Evolutionary conservation across 2,888 invertebrate species (phyloP).

Genomic region (Clepsis dumicolana): DNA sequence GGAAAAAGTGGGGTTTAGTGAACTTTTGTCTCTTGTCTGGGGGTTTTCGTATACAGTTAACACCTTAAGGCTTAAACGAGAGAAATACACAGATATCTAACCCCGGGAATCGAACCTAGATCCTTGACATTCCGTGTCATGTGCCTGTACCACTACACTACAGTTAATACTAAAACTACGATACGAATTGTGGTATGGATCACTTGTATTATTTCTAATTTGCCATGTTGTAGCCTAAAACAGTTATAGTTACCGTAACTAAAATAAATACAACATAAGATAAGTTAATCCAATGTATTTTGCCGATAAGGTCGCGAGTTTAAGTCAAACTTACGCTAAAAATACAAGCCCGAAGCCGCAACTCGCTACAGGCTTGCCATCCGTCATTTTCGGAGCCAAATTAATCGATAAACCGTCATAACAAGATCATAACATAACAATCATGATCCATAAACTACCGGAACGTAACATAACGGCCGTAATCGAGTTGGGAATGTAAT

Average conservation of each 20-base stretch:
- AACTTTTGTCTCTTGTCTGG: not conserved
- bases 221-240: too few relatives aligned
- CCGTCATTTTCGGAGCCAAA: not conserved
- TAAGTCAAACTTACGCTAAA: not conserved
- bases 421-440: not conserved
- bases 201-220: too few relatives aligned
- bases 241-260: too few relatives aligned
- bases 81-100: too few relatives aligned
- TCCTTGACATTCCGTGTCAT: too few relatives aligned
- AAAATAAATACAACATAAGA: too few relatives aligned
- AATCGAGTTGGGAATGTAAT: not conserved
- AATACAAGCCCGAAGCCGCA: not conserved
- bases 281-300: not conserved
- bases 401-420: not conserved
- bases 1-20: not conserved
- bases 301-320: not conserved
- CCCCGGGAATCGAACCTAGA: too few relatives aligned
- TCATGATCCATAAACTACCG: not conserved
- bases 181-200: too few relatives aligned
- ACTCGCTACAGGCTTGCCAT: not conserved
- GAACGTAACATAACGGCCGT: not conserved
- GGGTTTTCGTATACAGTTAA: too few relatives aligned
- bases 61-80: too few relatives aligned
- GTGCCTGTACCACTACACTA: too few relatives aligned
- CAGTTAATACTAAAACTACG: too few relatives aligned